Base-by-base conservation (phyloP, 1,140 invertebrate genomes). In the Drosophila teissieri region DNA sequence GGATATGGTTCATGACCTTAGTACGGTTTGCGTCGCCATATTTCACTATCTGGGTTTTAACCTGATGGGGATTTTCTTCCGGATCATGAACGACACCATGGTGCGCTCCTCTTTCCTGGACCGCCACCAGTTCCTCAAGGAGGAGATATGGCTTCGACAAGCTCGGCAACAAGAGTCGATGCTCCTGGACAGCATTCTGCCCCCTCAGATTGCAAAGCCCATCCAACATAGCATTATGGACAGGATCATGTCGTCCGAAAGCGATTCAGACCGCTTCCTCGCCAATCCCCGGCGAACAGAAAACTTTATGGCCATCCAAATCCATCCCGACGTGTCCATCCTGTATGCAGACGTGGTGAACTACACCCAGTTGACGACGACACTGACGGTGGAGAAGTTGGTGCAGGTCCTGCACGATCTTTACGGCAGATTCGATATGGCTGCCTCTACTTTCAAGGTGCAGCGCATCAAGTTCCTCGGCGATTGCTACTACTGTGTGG, bases 261-360 rank as follows among this genome's bases (percentile, higher is more conserved):
- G 1, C 2, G 58, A 8, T 0, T 2, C 6, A 5, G 17, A 36
- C 0, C 6, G 2, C 3, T 8, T 2, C 3, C 2, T 1, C 27
- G 2, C 5, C 15, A n/a, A 7, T 5, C 10, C 11, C 17, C 22
- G 17, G 1, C 36, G 15, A 7, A 4, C 12, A 0, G 67, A 77
- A 90, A 97, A 97, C 64, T 95, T 98, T 85, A 92, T 98, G 3
- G 97, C 97, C 85, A 94, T 98, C 8, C 96, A 97, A 92, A 94
- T 95, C 36, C 96, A 98, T 92, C 93, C 96, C 4, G 96, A 98
- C 91, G 97, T 99, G 5, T 97, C 96, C 62, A 98, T 99, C 75
- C 92, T 99, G 3, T 99, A 98, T 92, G 98, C 98, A 0, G 98
- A 99, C 92, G 97, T 99, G 45, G 98, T 99, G 2, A 98, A 99